These are phyloP conservation scores for Pelmatolapia mariae DNA, from an alignment of 2,113 vertebrate genomes.

Conservation along the genomic window DNA sequence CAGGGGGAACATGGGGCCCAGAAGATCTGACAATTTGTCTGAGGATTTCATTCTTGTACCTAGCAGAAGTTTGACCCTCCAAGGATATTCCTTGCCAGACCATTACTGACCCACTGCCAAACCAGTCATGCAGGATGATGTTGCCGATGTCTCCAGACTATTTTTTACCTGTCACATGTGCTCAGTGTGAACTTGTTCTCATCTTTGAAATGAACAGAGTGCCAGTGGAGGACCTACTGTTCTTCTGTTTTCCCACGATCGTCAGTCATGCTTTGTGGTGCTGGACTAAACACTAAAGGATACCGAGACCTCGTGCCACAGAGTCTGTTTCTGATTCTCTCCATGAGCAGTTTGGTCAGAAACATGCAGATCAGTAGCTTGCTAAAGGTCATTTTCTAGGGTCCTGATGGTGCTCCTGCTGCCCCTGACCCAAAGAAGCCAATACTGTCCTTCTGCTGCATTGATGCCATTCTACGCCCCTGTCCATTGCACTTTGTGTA, in stretches of 20 bases:
- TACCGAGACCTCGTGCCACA: not conserved
- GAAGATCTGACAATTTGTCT: not conserved
- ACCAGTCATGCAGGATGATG: not conserved
- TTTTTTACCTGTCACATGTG: not conserved
- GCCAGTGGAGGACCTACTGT: not conserved
- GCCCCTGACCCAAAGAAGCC: not conserved
- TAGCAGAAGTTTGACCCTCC: not conserved
- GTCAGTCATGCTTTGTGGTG: not conserved
- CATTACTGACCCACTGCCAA: not conserved
- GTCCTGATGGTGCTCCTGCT: not conserved
- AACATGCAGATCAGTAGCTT: not conserved
- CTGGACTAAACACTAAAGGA: not conserved
- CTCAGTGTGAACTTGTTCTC: not conserved
- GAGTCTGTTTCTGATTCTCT: not conserved
- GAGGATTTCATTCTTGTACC: not conserved
- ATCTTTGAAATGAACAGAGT: not conserved
- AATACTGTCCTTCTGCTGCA: not conserved
- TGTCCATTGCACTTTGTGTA: not conserved
- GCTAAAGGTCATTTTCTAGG: not conserved
- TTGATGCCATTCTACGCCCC: not conserved
- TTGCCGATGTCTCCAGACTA: not conserved
- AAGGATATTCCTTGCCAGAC: not conserved
- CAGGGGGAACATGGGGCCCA: not conserved
- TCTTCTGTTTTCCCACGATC: accelerated
- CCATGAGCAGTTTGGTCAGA: not conserved